Evolutionary conservation across 2,888 invertebrate species (phyloP).

Genomic region (Hetaerina titia): DNA sequence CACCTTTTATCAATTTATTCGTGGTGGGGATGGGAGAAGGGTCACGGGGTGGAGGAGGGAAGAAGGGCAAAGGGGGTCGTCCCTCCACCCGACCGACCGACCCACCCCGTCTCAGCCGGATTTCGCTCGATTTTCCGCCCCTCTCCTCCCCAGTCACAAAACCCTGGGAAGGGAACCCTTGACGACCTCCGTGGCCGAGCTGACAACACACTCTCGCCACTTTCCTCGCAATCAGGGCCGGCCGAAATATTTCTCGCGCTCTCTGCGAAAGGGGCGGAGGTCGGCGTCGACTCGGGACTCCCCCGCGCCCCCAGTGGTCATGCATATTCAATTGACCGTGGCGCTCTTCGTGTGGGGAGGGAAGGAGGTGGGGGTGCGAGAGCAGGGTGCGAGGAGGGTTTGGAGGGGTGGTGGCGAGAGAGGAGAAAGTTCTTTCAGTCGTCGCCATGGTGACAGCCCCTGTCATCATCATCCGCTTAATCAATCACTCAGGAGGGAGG

Average conservation of each 20-base stretch:
- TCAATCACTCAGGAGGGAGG: slow-evolving; percentile 54
- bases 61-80: not conserved
- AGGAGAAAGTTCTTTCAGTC: slow-evolving; percentile 52
- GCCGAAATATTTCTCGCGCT: not conserved
- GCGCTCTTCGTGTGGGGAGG: not conserved
- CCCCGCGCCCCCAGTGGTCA: slow-evolving; percentile 29
- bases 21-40: too few relatives aligned
- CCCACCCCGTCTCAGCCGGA: too few relatives aligned
- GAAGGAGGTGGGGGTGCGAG: not conserved
- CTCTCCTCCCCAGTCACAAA: not conserved
- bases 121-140: too few relatives aligned
- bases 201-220: not conserved
- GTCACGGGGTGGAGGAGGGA: not conserved
- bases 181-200: too few relatives aligned
- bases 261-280: not conserved
- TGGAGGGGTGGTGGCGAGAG: not conserved
- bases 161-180: not conserved
- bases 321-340: slow-evolving; percentile 69
- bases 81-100: not conserved
- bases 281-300: not conserved
- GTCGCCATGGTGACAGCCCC: slow-evolving; percentile 61
- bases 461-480: slow-evolving; percentile 67
- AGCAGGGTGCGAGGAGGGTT: not conserved
- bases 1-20: too few relatives aligned
- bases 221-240: not conserved